Evolutionary conservation across 2,113 vertebrate species (phyloP).

Genomic region (Pollimyrus isidori): DNA sequence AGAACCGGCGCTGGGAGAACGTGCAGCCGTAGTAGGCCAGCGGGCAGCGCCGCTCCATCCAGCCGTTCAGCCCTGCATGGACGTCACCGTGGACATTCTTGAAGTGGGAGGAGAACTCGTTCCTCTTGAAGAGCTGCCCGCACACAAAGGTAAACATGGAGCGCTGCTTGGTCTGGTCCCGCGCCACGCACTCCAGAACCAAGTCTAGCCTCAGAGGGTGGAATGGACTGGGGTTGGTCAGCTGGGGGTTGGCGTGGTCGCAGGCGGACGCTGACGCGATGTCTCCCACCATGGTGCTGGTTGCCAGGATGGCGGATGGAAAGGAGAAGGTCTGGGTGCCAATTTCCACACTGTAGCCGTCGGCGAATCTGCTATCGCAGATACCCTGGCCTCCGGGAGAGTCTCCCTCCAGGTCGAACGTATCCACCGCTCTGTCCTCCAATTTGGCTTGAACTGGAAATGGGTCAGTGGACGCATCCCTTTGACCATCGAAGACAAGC

Average conservation of each 20-base stretch:
- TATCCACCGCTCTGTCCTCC: constrained; percentile 91
- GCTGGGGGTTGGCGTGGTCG: constrained; percentile 88
- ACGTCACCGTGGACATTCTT: constrained; percentile 95
- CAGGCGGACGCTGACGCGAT: constrained; percentile 94
- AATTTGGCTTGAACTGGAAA: constrained; percentile 62
- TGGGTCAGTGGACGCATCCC: constrained; percentile 56
- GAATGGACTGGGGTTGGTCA: constrained; percentile 90
- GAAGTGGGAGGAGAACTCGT: constrained; percentile 95
- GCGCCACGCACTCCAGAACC: constrained; percentile 81
- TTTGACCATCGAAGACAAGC: constrained; percentile 60
- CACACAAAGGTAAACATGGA: constrained; percentile 97
- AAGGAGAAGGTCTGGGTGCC: constrained; percentile 96
- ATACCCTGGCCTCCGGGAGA: constrained; percentile 85
- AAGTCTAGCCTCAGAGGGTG: constrained; percentile 85
- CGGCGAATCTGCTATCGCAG: constrained; percentile 79
- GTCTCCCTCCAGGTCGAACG: constrained; percentile 88
- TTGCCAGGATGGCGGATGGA: constrained; percentile 86
- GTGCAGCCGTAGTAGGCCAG: constrained; percentile 96
- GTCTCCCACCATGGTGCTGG: constrained; percentile 92
- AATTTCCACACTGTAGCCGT: constrained; percentile 76
- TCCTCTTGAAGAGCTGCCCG: constrained; percentile 88
- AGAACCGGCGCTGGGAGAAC: constrained; percentile 88
- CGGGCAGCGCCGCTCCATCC: constrained; percentile 96
- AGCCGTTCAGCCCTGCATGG: constrained; percentile 93
- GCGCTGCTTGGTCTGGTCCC: constrained; percentile 76